Evolutionary conservation across 2,888 invertebrate genomes (phyloP).

Genomic region (Tachina lurida): DNA sequence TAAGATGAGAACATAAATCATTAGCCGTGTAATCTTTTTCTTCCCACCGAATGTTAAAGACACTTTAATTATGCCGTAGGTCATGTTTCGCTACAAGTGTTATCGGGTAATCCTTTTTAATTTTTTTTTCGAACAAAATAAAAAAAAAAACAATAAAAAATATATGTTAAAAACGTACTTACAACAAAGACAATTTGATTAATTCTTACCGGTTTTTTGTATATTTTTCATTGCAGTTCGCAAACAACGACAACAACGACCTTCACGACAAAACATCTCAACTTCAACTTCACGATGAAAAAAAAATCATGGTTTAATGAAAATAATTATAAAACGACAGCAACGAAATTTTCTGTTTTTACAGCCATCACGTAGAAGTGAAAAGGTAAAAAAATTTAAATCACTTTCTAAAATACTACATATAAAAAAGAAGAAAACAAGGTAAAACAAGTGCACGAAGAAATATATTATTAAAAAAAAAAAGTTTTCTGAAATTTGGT

Average conservation of each 20-base stretch:
- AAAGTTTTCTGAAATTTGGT: slow-evolving; percentile 17
- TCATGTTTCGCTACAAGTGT: slow-evolving; percentile 35
- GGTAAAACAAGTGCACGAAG: slow-evolving; percentile 12
- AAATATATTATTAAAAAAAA: slow-evolving; percentile 3
- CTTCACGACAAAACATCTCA: slow-evolving; percentile 58
- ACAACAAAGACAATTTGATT: slow-evolving; percentile 53
- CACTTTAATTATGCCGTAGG: slow-evolving; percentile 58
- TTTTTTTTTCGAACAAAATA: not conserved
- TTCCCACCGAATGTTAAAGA: slow-evolving; percentile 9
- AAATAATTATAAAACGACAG: slow-evolving; percentile 53
- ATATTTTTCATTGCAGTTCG: slow-evolving; percentile 59
- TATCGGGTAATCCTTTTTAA: slow-evolving; percentile 65
- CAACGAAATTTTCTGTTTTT: slow-evolving; percentile 28
- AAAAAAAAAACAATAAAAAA: slow-evolving; percentile 6
- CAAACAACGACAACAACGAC: slow-evolving; percentile 55
- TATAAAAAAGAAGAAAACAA: slow-evolving; percentile 17
- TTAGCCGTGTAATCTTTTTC: slow-evolving; percentile 42
- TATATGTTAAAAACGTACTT: slow-evolving; percentile 14
- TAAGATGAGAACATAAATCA: slow-evolving; percentile 55
- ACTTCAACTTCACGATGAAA: slow-evolving; percentile 36
- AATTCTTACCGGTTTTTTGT: slow-evolving; percentile 66
- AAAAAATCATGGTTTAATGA: slow-evolving; percentile 58
- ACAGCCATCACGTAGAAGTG: slow-evolving; percentile 24
- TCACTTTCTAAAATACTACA: slow-evolving; percentile 70
- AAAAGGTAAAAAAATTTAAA: slow-evolving; percentile 56